Percentiles rank a stretch among this genome's conserved stretches.
phyloP scores from a whole-genome alignment of 2,797 vertebrate genomes.

The Jordanella pulchra region DNA sequence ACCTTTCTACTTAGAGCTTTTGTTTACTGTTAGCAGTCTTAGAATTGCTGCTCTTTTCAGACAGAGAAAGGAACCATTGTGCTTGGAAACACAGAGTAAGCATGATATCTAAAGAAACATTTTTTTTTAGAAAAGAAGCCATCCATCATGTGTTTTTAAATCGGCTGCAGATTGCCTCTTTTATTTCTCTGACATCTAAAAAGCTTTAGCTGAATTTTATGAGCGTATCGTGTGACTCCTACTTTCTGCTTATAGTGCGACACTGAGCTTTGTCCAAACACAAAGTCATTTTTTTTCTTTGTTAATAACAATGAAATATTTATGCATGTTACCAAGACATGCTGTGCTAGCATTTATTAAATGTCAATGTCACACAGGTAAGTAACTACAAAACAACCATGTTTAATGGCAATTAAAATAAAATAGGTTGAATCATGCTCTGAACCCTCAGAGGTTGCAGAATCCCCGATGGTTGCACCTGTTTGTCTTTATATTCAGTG shows the following conservation, averaged over 20 bases:
- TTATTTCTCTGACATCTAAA: constrained; percentile 36
- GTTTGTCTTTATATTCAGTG: constrained; percentile 55
- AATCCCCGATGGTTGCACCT: constrained; percentile 64
- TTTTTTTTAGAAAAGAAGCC: constrained; percentile 39
- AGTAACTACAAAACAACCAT: constrained; percentile 24
- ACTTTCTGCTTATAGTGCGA: constrained; percentile 37
- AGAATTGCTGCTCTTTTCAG: constrained; percentile 47
- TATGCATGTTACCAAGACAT: constrained; percentile 24
- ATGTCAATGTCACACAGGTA: constrained; percentile 37
- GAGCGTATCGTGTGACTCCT: constrained; percentile 45
- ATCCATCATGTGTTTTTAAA: constrained; percentile 57
- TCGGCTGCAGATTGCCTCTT: constrained; percentile 11
- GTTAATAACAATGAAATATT: constrained; percentile 36
- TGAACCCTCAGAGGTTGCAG: constrained; percentile 38
- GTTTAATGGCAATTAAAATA: constrained; percentile 46
- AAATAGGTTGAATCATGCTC: constrained; percentile 40
- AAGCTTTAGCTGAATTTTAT: constrained; percentile 43
- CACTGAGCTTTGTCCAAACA: constrained; percentile 38
- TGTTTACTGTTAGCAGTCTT: constrained; percentile 59
- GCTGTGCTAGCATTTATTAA: constrained; percentile 51
- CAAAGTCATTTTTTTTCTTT: constrained; percentile 33
- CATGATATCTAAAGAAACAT: constrained; percentile 50
- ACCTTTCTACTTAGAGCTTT: constrained; percentile 47
- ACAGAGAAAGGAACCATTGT: constrained; percentile 63
- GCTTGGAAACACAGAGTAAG: constrained; percentile 44